These are phyloP conservation scores for Branchinecta sandiegonensis DNA, from an alignment of 2,888 invertebrate genomes.

Conservation along the genomic window DNA sequence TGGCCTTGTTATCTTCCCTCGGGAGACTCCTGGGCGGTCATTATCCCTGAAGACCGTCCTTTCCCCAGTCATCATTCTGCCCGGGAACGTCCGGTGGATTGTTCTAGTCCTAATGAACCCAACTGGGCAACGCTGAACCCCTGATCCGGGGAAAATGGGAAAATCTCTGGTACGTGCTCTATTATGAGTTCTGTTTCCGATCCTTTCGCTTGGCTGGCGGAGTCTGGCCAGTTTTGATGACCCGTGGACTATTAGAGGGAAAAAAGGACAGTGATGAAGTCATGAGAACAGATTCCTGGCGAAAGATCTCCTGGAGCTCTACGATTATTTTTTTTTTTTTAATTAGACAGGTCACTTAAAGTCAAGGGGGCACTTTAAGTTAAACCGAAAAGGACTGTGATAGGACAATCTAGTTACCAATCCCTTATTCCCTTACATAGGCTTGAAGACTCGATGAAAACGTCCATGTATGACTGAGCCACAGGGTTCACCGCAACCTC, in stretches of 20 bases:
- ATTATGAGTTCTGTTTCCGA: conserved; percentile 14
- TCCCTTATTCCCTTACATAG: no score
- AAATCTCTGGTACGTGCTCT: conserved; percentile 11
- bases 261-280: not conserved
- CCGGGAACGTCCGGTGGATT: conserved; percentile 15
- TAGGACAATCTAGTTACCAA: no score
- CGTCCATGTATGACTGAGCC: no score
- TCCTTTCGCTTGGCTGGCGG: conserved; percentile 10
- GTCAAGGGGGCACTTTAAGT: no score
- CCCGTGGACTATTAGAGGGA: not conserved
- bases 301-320: no score
- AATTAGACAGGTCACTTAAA: no score
- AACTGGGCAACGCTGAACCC: conserved; percentile 15
- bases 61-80: not conserved
- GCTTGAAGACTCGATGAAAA: no score
- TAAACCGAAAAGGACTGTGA: no score
- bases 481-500: no score
- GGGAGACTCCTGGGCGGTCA: conserved; percentile 9
- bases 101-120: conserved; percentile 10
- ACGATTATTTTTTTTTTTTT: no score
- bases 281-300: no score
- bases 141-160: not conserved
- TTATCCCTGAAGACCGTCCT: conserved; percentile 7
- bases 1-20: not conserved
- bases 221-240: conserved; percentile 15